Conservation (phyloP, 2,888 invertebrate genomes). For the Eupithecia dodoneata region DNA sequence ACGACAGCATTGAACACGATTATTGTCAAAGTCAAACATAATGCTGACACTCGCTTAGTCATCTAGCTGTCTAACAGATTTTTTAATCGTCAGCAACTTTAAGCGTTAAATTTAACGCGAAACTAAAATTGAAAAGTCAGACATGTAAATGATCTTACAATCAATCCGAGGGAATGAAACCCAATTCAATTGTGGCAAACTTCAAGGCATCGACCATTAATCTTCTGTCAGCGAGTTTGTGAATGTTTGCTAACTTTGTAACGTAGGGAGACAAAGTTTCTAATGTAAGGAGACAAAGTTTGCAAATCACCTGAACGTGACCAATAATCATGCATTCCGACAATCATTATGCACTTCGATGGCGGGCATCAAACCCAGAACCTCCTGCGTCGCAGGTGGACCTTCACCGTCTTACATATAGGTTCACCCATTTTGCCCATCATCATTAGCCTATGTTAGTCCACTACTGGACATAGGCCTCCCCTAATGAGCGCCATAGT, state of each 20-base stretch:
- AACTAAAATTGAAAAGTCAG: neutral
- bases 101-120: neutral
- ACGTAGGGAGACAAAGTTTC: slow-evolving; percentile 13
- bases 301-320: slow-evolving; percentile 19
- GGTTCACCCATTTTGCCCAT: no score
- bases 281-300: slow-evolving; percentile 14
- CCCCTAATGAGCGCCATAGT: no score
- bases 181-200: neutral
- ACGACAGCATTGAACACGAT: no score
- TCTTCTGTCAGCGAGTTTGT: neutral
- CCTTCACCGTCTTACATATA: neutral
- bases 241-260: slow-evolving; percentile 1
- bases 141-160: neutral
- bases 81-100: neutral
- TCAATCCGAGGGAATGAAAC: neutral
- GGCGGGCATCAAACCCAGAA: neutral
- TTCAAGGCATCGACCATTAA: neutral
- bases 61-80: no score
- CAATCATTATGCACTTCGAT: neutral
- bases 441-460: no score
- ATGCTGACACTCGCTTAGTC: no score
- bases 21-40: no score
- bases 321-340: neutral
- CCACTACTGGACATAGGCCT: no score
- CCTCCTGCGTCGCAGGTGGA: neutral